Evolutionary conservation across 2,797 vertebrate species (phyloP).

Genomic region (Helarctos malayanus): DNA sequence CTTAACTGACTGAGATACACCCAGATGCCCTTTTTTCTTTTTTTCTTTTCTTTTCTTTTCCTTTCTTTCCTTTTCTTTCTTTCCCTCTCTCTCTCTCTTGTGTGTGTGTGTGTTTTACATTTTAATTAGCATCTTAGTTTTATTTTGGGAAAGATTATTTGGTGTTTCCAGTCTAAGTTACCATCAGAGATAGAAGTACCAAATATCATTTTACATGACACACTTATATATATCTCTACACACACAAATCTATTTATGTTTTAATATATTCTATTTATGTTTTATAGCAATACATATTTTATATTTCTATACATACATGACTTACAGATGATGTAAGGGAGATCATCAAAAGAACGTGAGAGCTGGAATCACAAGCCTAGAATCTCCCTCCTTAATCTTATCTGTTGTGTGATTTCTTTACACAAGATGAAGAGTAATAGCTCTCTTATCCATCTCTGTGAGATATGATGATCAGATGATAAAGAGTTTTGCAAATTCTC

Average conservation of each 20-base stretch:
- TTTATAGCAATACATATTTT: background rate
- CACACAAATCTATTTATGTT: background rate
- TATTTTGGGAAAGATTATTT: background rate
- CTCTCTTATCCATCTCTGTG: background rate
- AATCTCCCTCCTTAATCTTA: background rate
- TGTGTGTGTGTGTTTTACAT: background rate
- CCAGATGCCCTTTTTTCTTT: background rate
- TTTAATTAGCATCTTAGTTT: constrained; percentile 32
- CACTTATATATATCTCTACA: background rate
- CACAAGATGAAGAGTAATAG: background rate
- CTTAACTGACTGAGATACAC: background rate
- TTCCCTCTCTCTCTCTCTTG: background rate
- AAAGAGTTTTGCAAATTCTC: background rate
- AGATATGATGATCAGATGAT: background rate
- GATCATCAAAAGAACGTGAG: background rate
- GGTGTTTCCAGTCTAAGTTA: background rate
- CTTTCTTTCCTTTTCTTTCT: too few species aligned
- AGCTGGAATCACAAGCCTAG: background rate
- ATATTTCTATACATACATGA: background rate
- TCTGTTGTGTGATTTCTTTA: background rate
- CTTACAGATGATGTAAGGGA: background rate
- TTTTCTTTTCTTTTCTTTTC: too few species aligned
- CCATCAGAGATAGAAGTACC: background rate
- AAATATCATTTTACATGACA: background rate
- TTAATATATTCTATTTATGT: background rate